These are phyloP conservation scores for Thermophis baileyi DNA, from an alignment of 2,113 vertebrate genomes.

Conservation along the genomic window DNA sequence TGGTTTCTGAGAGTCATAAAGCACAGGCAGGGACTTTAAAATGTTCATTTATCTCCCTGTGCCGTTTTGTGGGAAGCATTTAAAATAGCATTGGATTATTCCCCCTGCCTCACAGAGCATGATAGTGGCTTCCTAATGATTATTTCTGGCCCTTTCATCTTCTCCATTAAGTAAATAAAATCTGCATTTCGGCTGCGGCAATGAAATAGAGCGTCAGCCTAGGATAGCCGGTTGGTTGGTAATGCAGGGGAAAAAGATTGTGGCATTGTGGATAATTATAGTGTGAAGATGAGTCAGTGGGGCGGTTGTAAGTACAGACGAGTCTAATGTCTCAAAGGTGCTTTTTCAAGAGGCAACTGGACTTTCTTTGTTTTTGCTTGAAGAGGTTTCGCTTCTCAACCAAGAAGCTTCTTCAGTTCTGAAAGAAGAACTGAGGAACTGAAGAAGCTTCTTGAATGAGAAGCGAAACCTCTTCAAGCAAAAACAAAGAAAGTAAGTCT, in stretches of 20 bases:
- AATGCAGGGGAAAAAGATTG: neutral
- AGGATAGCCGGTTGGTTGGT: neutral
- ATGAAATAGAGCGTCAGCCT: neutral
- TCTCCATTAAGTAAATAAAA: neutral
- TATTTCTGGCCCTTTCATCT: neutral
- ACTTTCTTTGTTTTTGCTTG: neutral
- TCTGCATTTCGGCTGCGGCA: neutral
- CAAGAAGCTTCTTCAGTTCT: neutral
- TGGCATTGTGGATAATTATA: neutral
- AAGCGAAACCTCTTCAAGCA: neutral
- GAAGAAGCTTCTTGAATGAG: neutral
- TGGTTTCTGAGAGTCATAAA: conserved; percentile 34
- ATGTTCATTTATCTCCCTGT: conserved; percentile 39
- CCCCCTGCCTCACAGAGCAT: neutral
- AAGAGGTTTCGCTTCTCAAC: neutral
- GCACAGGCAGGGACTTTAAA: conserved; percentile 36
- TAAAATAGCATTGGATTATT: conserved; percentile 32
- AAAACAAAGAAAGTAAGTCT: neutral
- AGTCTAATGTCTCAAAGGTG: neutral
- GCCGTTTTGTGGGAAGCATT: conserved; percentile 32
- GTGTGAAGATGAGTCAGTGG: neutral
- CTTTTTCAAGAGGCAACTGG: neutral
- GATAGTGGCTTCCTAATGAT: neutral
- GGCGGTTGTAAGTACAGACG: neutral
- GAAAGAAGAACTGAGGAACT: neutral